Evolutionary conservation across 2,797 vertebrate genomes (phyloP).

Genomic region (Yasuhikotakia modesta): DNA sequence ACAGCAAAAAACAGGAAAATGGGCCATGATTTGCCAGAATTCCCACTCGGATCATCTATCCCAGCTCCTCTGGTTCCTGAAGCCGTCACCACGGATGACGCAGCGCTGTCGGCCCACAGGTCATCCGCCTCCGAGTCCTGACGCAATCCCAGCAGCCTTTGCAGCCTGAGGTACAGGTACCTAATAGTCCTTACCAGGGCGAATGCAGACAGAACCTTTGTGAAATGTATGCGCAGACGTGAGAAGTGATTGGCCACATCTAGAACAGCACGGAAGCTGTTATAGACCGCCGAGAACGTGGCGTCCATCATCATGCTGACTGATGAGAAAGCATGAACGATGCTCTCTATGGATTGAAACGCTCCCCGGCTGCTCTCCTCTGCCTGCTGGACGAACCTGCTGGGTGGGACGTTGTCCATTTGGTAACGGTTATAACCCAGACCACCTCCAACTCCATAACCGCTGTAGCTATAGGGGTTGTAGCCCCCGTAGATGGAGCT

Average conservation of each 20-base stretch:
- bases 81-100: constrained; percentile 73
- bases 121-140: constrained; percentile 85
- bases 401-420: constrained; percentile 83
- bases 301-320: constrained; percentile 99
- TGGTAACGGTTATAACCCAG: constrained; percentile 84
- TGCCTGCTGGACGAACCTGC: constrained; percentile 94
- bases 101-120: constrained; percentile 89
- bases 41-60: constrained; percentile 60
- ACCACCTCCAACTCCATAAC: constrained; percentile 75
- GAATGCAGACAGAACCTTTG: constrained; percentile 93
- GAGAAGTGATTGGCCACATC: constrained; percentile 98
- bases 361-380: constrained; percentile 96
- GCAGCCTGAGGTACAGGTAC: constrained; percentile 87
- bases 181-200: constrained; percentile 91
- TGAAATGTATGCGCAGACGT: constrained; percentile 92
- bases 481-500: constrained; percentile 83
- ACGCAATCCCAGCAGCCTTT: constrained; percentile 84
- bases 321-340: constrained; percentile 94
- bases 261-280: constrained; percentile 94
- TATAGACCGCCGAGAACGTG: constrained; percentile 96
- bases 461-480: constrained; percentile 81
- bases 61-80: constrained; percentile 67
- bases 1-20: constrained; percentile 95
- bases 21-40: constrained; percentile 93
- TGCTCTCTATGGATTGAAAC: constrained; percentile 98